Conservation (phyloP, 2,113 vertebrate species). For the Xenus cinereus region DNA sequence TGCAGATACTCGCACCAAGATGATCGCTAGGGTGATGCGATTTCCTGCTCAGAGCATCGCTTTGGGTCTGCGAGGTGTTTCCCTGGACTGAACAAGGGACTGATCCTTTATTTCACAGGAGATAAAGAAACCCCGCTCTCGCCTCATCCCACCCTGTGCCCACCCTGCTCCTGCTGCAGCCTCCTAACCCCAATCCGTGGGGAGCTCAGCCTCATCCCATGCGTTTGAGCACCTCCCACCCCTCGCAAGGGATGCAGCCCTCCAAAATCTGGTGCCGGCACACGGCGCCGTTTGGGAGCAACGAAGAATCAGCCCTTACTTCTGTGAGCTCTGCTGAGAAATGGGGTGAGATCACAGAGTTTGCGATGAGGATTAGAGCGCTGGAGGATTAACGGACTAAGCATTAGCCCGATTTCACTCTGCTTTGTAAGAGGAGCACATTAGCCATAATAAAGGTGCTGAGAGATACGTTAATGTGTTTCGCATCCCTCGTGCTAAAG, state of each 20-base stretch:
- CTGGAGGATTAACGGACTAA: constrained; percentile 3
- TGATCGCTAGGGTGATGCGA: background rate
- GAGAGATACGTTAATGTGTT: background rate
- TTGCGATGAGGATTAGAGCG: background rate
- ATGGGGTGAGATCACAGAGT: background rate
- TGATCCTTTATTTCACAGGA: background rate
- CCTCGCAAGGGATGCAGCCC: background rate
- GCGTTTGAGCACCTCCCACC: background rate
- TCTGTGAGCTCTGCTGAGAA: background rate
- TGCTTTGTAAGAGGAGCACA: constrained; percentile 31
- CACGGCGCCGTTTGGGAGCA: rapidly evolving
- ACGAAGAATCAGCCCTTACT: background rate
- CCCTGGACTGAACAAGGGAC: background rate
- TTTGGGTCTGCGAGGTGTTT: background rate
- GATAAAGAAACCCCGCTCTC: background rate
- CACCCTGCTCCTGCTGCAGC: background rate
- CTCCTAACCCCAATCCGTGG: rapidly evolving
- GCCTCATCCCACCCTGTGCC: background rate
- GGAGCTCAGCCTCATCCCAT: background rate
- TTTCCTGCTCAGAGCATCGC: background rate
- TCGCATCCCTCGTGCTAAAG: background rate
- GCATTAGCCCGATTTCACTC: constrained; percentile 31
- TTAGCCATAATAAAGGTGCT: background rate
- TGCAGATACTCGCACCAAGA: background rate
- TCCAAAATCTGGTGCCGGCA: rapidly evolving